phyloP scores from a whole-genome alignment of 2,888 invertebrate genomes.

The Alloscopus bannaensis region DNA sequence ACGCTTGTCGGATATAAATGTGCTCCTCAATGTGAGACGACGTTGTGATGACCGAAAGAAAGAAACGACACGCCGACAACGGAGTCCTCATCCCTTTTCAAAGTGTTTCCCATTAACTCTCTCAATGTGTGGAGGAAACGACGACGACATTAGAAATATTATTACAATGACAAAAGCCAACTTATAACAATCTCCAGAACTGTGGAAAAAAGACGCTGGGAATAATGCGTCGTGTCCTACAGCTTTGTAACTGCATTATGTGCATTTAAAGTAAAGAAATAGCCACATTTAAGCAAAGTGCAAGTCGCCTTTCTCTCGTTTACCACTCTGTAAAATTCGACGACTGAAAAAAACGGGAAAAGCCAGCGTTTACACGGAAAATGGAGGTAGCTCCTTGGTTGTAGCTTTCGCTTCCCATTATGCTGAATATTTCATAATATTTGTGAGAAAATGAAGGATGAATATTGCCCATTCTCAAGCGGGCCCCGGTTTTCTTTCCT shows the following conservation, averaged over 20 bases:
- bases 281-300: too few relatives aligned
- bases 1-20: too few relatives aligned
- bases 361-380: background rate
- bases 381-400: background rate
- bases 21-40: too few relatives aligned
- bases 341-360: background rate
- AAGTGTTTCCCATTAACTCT: constrained; percentile 32
- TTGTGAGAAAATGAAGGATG: constrained; percentile 37
- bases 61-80: background rate
- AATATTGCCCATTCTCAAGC: constrained; percentile 21
- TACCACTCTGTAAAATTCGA: background rate
- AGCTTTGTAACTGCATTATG: constrained; percentile 32
- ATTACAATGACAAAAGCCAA: constrained; percentile 35
- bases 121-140: constrained; percentile 22
- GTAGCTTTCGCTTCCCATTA: constrained; percentile 4
- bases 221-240: too few relatives aligned
- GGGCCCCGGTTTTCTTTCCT: background rate
- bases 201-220: too few relatives aligned
- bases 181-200: too few relatives aligned
- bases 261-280: constrained; percentile 26
- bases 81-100: constrained; percentile 14
- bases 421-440: constrained; percentile 33
- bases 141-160: background rate
- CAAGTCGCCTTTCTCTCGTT: too few relatives aligned
- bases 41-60: constrained; percentile 16